phyloP scores from a whole-genome alignment of 2,797 vertebrate genomes.

The Oreonectes daqikongensis region DNA sequence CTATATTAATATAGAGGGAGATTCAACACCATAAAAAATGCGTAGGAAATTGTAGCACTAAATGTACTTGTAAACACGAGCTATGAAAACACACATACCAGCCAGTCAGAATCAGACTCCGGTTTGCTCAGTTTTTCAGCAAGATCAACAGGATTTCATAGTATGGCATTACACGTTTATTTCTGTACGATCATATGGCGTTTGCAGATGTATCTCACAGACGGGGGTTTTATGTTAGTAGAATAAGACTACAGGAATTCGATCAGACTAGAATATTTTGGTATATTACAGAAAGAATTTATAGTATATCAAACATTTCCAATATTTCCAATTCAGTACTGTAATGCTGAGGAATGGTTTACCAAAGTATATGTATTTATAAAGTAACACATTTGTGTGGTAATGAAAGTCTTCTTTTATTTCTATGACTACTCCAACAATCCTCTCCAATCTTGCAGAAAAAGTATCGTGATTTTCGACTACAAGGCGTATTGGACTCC shows the following conservation, averaged over 20 bases:
- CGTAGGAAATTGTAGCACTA: neutral
- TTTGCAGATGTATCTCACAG: neutral
- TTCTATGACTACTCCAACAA: slow-evolving; percentile 56
- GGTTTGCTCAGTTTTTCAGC: slow-evolving; percentile 84
- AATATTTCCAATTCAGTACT: no score
- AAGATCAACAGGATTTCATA: slow-evolving; percentile 70
- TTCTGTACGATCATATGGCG: slow-evolving; percentile 40
- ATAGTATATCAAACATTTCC: no score
- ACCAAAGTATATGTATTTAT: neutral
- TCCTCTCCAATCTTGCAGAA: slow-evolving; percentile 78
- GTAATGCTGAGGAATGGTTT: neutral
- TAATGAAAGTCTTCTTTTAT: slow-evolving; percentile 14
- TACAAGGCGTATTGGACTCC: slow-evolving; percentile 97
- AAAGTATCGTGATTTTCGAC: slow-evolving; percentile 97
- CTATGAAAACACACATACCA: neutral
- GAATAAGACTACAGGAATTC: neutral
- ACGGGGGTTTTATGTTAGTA: slow-evolving; percentile 57
- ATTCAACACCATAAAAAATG: neutral
- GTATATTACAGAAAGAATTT: no score
- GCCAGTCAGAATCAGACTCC: slow-evolving; percentile 25
- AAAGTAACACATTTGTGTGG: neutral
- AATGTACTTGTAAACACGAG: slow-evolving; percentile 28
- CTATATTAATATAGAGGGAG: no score
- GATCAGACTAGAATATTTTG: no score
- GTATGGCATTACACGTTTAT: slow-evolving; percentile 48